phyloP scores from a whole-genome alignment of 2,888 invertebrate genomes.

The Oligia fasciuncula region DNA sequence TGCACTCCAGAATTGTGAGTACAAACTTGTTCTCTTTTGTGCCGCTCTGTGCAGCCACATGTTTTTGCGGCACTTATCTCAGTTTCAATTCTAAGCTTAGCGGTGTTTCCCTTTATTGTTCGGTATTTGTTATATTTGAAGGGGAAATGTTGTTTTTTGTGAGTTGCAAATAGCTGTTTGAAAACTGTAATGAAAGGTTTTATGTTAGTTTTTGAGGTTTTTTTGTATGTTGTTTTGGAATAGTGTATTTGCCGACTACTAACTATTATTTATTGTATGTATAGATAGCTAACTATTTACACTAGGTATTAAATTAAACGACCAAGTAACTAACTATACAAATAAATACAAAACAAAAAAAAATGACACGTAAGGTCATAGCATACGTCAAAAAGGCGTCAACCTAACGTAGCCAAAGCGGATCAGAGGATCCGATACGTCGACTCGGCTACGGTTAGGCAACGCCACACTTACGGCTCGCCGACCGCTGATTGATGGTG shows the following conservation, averaged over 20 bases:
- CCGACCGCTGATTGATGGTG: too few relatives aligned
- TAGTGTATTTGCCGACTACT: too few relatives aligned
- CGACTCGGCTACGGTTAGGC: too few relatives aligned
- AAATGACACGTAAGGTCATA: background rate
- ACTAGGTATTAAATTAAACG: too few relatives aligned
- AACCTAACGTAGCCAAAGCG: too few relatives aligned
- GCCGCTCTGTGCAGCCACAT: slow-evolving; percentile 45
- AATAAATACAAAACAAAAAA: background rate
- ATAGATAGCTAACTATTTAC: too few relatives aligned
- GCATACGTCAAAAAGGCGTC: too few relatives aligned
- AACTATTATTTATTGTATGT: too few relatives aligned
- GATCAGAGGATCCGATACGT: too few relatives aligned
- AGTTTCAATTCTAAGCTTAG: slow-evolving; percentile 58
- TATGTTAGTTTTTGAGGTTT: background rate
- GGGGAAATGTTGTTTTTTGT: background rate
- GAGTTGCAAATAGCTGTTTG: slow-evolving; percentile 11
- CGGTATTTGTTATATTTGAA: slow-evolving; percentile 37
- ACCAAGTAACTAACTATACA: too few relatives aligned
- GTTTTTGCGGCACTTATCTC: slow-evolving; percentile 60
- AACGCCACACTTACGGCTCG: too few relatives aligned
- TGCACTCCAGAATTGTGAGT: slow-evolving; percentile 36
- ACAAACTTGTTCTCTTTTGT: slow-evolving; percentile 41
- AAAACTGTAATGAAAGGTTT: background rate
- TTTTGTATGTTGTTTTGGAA: background rate
- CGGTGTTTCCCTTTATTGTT: slow-evolving; percentile 29